These are phyloP conservation scores for Lepas anatifera DNA, from an alignment of 2,888 invertebrate genomes.

Conservation along the genomic window DNA sequence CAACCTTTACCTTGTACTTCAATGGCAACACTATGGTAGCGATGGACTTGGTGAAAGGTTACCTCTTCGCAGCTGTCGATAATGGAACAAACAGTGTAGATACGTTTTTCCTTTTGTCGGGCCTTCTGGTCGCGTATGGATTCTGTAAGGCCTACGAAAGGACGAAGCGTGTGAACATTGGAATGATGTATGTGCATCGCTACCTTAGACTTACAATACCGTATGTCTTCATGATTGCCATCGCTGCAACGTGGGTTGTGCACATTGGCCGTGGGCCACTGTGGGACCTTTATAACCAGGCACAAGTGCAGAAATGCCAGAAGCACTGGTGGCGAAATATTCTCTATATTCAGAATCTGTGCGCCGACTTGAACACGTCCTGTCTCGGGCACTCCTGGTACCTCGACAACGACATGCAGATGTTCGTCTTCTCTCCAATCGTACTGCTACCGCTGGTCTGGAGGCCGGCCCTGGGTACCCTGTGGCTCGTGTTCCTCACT, in stretches of 20 bases:
- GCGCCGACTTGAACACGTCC: not conserved
- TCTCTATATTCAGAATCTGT: not conserved
- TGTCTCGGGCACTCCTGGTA: constrained; percentile 10
- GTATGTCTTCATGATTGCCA: not conserved
- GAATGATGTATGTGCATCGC: not conserved
- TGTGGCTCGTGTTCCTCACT: not conserved
- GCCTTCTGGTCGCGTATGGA: constrained; percentile 18
- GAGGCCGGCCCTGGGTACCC: not conserved
- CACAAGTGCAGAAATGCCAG: not conserved
- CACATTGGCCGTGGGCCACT: not conserved
- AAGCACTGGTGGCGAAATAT: not conserved
- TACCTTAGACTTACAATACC: not conserved
- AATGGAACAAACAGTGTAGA: constrained; percentile 21
- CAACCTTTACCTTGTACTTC: fast-evolving
- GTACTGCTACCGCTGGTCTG: not conserved
- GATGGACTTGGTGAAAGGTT: not conserved
- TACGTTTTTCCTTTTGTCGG: constrained; percentile 21
- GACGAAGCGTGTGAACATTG: not conserved
- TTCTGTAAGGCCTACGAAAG: not conserved
- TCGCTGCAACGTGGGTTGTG: not conserved
- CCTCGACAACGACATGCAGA: constrained; percentile 17
- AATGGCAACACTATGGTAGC: not conserved
- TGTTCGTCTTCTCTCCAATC: constrained; percentile 16
- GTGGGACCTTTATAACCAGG: not conserved
- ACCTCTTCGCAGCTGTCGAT: not conserved